Base-by-base conservation (phyloP, 2,888 invertebrate species). In the Andrena camellia region DNA sequence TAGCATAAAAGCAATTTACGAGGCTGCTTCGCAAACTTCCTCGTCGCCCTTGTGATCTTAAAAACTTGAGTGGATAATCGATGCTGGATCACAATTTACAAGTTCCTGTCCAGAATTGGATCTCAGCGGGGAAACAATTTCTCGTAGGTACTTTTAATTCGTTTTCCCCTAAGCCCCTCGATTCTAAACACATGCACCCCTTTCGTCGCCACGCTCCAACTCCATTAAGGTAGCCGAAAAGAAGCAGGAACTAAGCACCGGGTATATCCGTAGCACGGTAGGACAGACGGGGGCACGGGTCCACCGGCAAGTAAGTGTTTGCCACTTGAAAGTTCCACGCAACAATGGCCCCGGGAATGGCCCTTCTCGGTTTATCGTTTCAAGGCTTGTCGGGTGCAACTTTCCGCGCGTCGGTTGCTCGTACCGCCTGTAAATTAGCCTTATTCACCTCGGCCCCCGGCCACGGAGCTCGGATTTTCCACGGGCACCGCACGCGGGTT, bases 381-480 rank as follows among this genome's bases (percentile, higher is more conserved):
- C 52, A 35, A 42, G 73, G 17, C 23, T 54, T 20, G 66, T 29
- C 35, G 67, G 23, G 23, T 35, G 10, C 23, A 73, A 79, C 69
- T 75, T 79, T 33, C 59, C 69, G 62, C 23, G 26, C 33, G 31
- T 2, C 23, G 54, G 50, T 20, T 10, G 50, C n/a, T 10, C 13
- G 33, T 42, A 20, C 10, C 17, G 63, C 26, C 20, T 59, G 68
- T 66, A 76, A 83, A 83, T 83, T 83, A 73, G 73, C 81, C 62
- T 69, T 57, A 66, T 77, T 77, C 81, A 60, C n/a, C 69, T 52
- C 42, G 33, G 42, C 8, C n/a, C 62, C 63, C 66, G 26, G 52
- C 23, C 76, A 7, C 29, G 63, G 75, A 17, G 20, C 42, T 17
- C 17, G 31, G 68, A 54, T 72, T 73, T 73, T 73, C 68, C 54